Percentiles rank a stretch among this genome's conserved stretches.
Evolutionary conservation across 2,113 vertebrate species (phyloP).

Genomic region (Hemichromis elongatus): DNA sequence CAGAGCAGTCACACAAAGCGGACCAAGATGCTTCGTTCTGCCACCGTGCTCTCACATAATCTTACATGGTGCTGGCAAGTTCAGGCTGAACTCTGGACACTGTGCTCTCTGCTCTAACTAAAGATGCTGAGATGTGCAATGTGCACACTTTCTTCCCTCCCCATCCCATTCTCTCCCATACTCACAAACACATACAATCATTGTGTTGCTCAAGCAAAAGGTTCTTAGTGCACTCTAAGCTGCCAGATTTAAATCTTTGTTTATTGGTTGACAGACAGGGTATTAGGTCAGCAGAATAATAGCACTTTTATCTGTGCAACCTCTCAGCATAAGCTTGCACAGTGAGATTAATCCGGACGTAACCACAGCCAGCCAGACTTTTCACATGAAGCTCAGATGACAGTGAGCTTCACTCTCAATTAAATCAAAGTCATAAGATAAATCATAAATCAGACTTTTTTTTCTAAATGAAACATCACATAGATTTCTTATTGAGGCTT

Average conservation of each 20-base stretch:
- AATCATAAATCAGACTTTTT: background rate
- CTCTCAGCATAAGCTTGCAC: slow-evolving; percentile 12
- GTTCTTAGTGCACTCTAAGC: slow-evolving; percentile 8
- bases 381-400: background rate
- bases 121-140: slow-evolving; percentile 46
- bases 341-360: background rate
- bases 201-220: slow-evolving; percentile 27
- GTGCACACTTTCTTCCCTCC: background rate
- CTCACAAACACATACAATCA: background rate
- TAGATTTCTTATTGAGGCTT: background rate
- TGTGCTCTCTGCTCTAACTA: slow-evolving; percentile 27
- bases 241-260: slow-evolving; percentile 22
- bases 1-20: slow-evolving; percentile 5
- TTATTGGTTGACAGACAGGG: slow-evolving; percentile 32
- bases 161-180: background rate
- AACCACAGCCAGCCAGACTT: background rate
- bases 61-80: slow-evolving; percentile 54
- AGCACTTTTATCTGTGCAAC: slow-evolving; percentile 14
- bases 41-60: slow-evolving; percentile 18
- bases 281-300: slow-evolving; percentile 22
- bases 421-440: background rate
- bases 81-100: slow-evolving; percentile 46
- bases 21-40: slow-evolving; percentile 35
- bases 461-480: background rate
- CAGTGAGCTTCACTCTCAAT: slow-evolving; percentile 13